phyloP scores from a whole-genome alignment of 2,797 vertebrate species.

The Onychomys leucogaster region DNA sequence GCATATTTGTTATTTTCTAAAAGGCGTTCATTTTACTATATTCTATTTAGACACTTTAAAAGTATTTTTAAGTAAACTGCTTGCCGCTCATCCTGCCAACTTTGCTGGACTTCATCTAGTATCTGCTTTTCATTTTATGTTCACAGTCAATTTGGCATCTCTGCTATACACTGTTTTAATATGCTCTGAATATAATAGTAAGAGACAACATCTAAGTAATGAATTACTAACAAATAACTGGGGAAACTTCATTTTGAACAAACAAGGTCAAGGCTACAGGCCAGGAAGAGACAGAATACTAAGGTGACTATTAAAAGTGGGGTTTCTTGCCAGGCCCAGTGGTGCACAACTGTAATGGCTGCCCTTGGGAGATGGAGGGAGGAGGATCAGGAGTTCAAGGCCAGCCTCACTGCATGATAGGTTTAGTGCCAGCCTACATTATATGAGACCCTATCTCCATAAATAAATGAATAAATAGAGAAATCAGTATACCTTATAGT shows the following conservation, averaged over 20 bases:
- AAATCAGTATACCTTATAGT: not conserved
- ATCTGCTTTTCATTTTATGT: not conserved
- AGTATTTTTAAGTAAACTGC: not conserved
- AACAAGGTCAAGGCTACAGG: not conserved
- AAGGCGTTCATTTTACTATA: not conserved
- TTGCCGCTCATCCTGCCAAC: not conserved
- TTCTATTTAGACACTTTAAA: constrained; percentile 34
- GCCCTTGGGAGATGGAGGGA: not conserved
- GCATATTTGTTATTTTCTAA: constrained; percentile 7
- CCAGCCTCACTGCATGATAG: not conserved
- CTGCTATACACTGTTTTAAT: constrained; percentile 5
- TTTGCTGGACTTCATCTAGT: constrained; percentile 7
- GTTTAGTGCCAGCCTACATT: not conserved
- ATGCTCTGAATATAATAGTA: not conserved
- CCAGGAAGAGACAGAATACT: not conserved
- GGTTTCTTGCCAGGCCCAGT: not conserved
- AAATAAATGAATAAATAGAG: not conserved
- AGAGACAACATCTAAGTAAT: not conserved
- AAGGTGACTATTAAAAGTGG: not conserved
- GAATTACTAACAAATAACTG: not conserved
- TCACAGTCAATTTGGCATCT: not conserved
- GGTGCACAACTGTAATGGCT: not conserved
- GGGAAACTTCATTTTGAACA: not conserved
- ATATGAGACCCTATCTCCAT: not conserved
- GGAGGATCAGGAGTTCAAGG: not conserved